A percentile compares a stretch with the other conserved stretches of the same genome.
Conservation (phyloP, 2,888 invertebrate genomes). For the Gerris lacustris region DNA sequence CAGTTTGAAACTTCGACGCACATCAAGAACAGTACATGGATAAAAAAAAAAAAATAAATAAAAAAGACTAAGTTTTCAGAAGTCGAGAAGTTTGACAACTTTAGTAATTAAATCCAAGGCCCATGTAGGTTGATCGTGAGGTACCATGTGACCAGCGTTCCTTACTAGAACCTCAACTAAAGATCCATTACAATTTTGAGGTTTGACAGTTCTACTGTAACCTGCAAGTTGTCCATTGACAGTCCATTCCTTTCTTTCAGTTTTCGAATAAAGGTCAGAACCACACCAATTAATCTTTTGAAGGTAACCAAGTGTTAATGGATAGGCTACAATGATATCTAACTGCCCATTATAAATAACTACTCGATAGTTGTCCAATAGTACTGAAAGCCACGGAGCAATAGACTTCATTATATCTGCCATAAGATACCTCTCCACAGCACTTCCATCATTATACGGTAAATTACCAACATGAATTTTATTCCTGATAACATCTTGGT, state of each 20-base stretch:
- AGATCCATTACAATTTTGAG: conserved; percentile 47
- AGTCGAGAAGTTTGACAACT: conserved; percentile 43
- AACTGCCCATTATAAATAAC: conserved; percentile 81
- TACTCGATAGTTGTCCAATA: conserved; percentile 56
- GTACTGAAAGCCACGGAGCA: conserved; percentile 54
- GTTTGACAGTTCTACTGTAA: conserved; percentile 62
- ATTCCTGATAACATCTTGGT: conserved; percentile 21
- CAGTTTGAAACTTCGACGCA: too few species aligned
- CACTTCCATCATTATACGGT: conserved; percentile 37
- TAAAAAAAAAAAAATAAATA: too few species aligned
- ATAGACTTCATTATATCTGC: conserved; percentile 71
- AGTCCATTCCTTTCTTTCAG: conserved; percentile 55
- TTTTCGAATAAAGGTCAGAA: conserved; percentile 50
- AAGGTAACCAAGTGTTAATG: conserved; percentile 67
- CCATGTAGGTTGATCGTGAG: conserved; percentile 65
- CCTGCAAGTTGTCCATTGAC: conserved; percentile 54
- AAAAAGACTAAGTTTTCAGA: background rate
- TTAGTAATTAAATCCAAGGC: conserved; percentile 58
- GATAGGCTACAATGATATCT: conserved; percentile 85
- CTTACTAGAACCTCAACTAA: conserved; percentile 57
- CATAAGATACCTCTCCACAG: conserved; percentile 57
- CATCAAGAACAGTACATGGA: too few species aligned
- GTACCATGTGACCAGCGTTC: conserved; percentile 73
- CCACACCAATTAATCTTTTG: conserved; percentile 55
- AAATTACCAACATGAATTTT: conserved; percentile 77